Evolutionary conservation across 1,140 invertebrate species (phyloP).

Genomic region (Bombus sylvicola): DNA sequence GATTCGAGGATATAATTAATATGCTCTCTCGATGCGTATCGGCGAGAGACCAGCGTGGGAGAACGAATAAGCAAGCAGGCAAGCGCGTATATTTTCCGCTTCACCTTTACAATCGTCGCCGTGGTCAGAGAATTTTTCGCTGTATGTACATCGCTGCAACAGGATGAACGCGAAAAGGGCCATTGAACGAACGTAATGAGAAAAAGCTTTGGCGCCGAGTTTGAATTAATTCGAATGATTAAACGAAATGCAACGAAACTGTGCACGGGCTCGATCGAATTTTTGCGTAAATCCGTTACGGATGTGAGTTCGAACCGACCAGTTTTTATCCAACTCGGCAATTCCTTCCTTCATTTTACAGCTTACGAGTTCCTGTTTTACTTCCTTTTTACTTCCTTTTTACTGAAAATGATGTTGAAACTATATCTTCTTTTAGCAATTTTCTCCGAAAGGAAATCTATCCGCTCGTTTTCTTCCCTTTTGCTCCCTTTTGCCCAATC

Average conservation of each 20-base stretch:
- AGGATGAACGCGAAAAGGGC: no score
- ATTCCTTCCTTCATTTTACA: no score
- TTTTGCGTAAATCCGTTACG: no score
- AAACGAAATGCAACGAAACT: background rate
- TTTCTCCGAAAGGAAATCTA: background rate
- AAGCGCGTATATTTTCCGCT: background rate
- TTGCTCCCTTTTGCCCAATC: background rate
- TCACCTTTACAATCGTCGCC: background rate
- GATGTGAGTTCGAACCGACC: background rate
- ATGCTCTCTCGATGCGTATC: background rate
- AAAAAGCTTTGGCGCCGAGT: background rate
- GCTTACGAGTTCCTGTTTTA: background rate
- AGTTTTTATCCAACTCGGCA: background rate
- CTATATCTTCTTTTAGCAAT: background rate
- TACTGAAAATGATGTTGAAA: background rate
- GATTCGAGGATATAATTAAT: conserved; percentile 28
- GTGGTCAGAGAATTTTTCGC: no score
- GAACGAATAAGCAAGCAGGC: background rate
- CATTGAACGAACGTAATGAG: background rate
- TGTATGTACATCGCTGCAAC: background rate
- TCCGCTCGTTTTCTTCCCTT: no score
- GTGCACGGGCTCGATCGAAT: no score
- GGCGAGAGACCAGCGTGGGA: background rate
- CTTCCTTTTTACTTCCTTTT: no score
- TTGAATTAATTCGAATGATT: background rate